Evolutionary conservation across 1,140 invertebrate species (phyloP).

Genomic region (Bombyx mandarina): DNA sequence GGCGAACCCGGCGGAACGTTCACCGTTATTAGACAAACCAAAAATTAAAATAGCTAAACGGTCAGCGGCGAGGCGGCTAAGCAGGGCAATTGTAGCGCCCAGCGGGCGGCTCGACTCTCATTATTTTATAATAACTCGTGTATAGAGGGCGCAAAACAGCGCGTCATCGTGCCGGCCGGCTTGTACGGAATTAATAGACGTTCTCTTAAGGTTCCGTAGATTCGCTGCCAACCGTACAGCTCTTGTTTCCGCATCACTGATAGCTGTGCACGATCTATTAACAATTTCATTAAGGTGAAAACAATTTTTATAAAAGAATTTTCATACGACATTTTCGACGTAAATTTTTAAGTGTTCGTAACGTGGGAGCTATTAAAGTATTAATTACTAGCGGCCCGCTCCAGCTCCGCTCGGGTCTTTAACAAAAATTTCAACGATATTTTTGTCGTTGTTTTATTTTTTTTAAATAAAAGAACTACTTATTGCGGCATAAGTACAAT

Average conservation of each 20-base stretch:
- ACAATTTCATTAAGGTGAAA: too few relatives aligned
- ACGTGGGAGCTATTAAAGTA: too few relatives aligned
- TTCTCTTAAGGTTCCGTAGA: constrained; percentile 37
- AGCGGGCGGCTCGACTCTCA: constrained; percentile 63
- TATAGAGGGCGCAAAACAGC: constrained; percentile 49
- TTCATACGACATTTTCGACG: too few relatives aligned
- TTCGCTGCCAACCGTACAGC: constrained; percentile 28
- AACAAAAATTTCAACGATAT: too few relatives aligned
- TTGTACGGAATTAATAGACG: constrained; percentile 64
- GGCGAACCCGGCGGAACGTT: constrained; percentile 41
- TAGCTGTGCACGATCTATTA: not conserved
- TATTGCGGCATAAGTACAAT: too few relatives aligned
- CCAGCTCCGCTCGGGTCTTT: too few relatives aligned
- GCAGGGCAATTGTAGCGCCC: constrained; percentile 62
- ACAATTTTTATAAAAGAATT: too few relatives aligned
- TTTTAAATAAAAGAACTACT: too few relatives aligned
- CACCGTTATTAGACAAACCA: constrained; percentile 66
- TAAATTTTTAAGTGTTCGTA: too few relatives aligned
- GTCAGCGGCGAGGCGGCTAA: constrained; percentile 53
- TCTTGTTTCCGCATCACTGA: constrained; percentile 12
- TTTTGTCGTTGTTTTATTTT: too few relatives aligned
- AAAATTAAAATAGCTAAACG: constrained; percentile 70
- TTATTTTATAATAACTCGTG: constrained; percentile 66
- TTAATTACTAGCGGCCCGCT: too few relatives aligned
- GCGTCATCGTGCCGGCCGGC: constrained; percentile 49